Evolutionary conservation across 2,113 vertebrate genomes (phyloP).

Genomic region (Catharus minimus): DNA sequence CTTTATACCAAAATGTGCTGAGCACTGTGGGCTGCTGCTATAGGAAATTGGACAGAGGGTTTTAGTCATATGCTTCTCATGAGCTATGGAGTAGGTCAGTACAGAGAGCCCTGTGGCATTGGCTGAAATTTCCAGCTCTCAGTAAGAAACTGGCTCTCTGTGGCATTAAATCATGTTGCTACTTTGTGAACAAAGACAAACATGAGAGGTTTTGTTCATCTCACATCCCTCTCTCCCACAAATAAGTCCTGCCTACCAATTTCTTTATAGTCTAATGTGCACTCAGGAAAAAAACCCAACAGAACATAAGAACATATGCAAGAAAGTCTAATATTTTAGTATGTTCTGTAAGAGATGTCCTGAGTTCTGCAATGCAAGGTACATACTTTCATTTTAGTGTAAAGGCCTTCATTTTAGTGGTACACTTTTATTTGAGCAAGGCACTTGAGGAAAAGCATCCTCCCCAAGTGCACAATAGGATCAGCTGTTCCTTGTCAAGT

Average conservation of each 20-base stretch:
- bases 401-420: accelerated
- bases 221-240: background rate
- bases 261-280: background rate
- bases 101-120: background rate
- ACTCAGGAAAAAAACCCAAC: background rate
- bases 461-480: background rate
- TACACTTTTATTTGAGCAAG: background rate
- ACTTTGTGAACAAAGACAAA: background rate
- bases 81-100: background rate
- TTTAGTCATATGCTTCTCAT: background rate
- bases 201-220: background rate
- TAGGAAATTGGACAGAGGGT: background rate
- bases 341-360: background rate
- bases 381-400: accelerated
- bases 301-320: background rate
- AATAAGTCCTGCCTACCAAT: background rate
- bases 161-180: background rate
- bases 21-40: background rate
- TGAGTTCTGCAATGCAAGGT: background rate
- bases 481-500: background rate
- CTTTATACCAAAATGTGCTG: background rate
- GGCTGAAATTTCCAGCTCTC: background rate
- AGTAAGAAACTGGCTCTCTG: background rate
- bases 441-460: background rate
- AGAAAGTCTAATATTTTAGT: background rate